phyloP scores from a whole-genome alignment of 2,888 invertebrate species.

The Himalopsyche tibetana region DNA sequence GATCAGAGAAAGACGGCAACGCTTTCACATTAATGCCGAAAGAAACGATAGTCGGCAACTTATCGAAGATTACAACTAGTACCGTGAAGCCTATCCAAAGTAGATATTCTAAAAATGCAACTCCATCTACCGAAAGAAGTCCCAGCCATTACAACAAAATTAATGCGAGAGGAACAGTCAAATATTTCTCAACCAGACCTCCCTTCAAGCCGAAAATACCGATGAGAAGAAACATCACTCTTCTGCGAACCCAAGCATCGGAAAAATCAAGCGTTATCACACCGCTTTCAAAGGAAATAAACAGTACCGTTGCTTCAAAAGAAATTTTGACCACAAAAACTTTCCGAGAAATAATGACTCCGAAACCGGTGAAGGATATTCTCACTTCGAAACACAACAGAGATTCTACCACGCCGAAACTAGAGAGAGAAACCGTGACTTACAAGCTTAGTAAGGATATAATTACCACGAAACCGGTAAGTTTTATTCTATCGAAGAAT shows the following conservation, averaged over 20 bases:
- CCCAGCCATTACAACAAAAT: constrained; percentile 55
- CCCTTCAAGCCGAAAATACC: constrained; percentile 64
- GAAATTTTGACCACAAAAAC: background rate
- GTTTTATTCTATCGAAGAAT: background rate
- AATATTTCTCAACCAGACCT: constrained; percentile 62
- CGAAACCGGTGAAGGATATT: constrained; percentile 16
- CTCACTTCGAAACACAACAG: background rate
- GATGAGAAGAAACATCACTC: constrained; percentile 57
- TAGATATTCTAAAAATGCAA: constrained; percentile 14
- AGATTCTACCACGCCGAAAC: background rate
- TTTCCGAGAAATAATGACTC: background rate
- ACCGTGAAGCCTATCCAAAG: constrained; percentile 39
- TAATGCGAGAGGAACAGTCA: constrained; percentile 61
- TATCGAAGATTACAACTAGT: constrained; percentile 52
- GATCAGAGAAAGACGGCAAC: constrained; percentile 27
- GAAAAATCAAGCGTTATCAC: constrained; percentile 45
- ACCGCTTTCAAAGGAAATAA: background rate
- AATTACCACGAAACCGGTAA: background rate
- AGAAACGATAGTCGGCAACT: constrained; percentile 55
- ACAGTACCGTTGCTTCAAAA: background rate
- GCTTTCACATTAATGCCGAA: constrained; percentile 46
- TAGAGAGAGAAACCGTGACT: constrained; percentile 24
- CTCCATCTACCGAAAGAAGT: constrained; percentile 37
- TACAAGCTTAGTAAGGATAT: background rate
- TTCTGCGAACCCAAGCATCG: constrained; percentile 21